Base-by-base conservation (phyloP, 2,888 invertebrate genomes). In the Epicampocera succincta region DNA sequence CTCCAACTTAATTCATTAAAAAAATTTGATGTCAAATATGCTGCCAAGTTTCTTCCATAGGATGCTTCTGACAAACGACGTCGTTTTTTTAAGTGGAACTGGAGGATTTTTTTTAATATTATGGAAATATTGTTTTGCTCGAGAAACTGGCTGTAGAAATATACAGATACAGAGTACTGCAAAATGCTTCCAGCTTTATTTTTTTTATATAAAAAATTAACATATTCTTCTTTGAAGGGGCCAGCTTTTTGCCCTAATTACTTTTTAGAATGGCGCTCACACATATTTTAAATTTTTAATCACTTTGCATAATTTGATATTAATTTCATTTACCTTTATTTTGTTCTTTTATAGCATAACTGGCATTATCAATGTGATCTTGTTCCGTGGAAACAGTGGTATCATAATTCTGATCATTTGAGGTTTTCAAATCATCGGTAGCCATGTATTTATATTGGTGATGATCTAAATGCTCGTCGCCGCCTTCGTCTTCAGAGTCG, bases 401-500 rank as follows among this genome's bases (percentile, higher is more conserved):
- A 87, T 94, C 94, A 86, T 94, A 94, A 80, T 93, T 93, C 74
- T 94, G 94, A 85, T 87, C 29, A 80, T 85, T 75, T 48, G 83
- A 85, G 44, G 94, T 94, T 90, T 95, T 95, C 93, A 95, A 94
- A 87, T 96, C 96, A 90, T 96, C 96, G 74, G 94, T 94, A 76
- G 95, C 95, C 94, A 96, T 94, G 91, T 96, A 96, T 87, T 94
- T 94, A 89, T 95, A 96, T 85, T 89, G 84, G 85, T 94, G 93
- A 89, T 96, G 95, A 88, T 90, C 90, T n/a, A 89, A 85, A 63
- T 87, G 87, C 65, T 91, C 93, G 89, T 93, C 90, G 95, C 97
- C 98, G 92, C 97, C 98, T 93, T 99, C 99, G 92, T 99, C 99
- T 90, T 99, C 99, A 0, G 98, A 99, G 91, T 99, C 99, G 21